A percentile compares a stretch with the other conserved stretches of the same genome.
phyloP scores from a whole-genome alignment of 2,888 invertebrate species.

The Pollenia angustigena region DNA sequence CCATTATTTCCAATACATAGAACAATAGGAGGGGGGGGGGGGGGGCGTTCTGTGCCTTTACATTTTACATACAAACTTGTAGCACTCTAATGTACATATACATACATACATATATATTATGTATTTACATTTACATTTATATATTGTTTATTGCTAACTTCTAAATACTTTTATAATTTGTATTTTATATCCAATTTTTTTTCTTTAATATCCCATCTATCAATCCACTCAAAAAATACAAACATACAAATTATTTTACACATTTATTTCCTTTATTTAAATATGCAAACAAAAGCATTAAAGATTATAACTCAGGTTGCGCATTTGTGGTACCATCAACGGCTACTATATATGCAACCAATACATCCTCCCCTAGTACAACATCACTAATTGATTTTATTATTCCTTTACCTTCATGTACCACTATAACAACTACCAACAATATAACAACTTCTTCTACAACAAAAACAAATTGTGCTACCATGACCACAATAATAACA shows the following conservation, averaged over 20 bases:
- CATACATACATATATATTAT: too few species aligned
- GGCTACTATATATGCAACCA: slow-evolving; percentile 62
- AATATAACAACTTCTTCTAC: slow-evolving; percentile 54
- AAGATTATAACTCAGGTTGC: slow-evolving; percentile 61
- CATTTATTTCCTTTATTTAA: not conserved
- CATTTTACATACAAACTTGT: too few species aligned
- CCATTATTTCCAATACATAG: too few species aligned
- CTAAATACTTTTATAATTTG: too few species aligned
- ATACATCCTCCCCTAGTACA: slow-evolving; percentile 59
- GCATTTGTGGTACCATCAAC: slow-evolving; percentile 61
- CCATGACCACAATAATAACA: slow-evolving; percentile 64
- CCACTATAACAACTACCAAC: slow-evolving; percentile 63
- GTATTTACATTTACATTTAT: too few species aligned
- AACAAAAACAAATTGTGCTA: slow-evolving; percentile 57
- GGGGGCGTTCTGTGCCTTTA: too few species aligned
- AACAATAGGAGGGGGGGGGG: too few species aligned
- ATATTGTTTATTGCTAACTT: too few species aligned
- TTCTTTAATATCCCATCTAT: not conserved
- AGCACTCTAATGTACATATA: too few species aligned
- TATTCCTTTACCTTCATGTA: slow-evolving; percentile 72
- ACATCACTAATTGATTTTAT: slow-evolving; percentile 73
- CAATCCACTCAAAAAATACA: not conserved
- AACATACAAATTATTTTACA: slow-evolving; percentile 4
- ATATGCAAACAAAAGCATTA: slow-evolving; percentile 38
- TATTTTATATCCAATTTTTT: slow-evolving; percentile 3